Evolutionary conservation across 2,888 invertebrate genomes (phyloP).

Genomic region (Chrysolina oricalcia): DNA sequence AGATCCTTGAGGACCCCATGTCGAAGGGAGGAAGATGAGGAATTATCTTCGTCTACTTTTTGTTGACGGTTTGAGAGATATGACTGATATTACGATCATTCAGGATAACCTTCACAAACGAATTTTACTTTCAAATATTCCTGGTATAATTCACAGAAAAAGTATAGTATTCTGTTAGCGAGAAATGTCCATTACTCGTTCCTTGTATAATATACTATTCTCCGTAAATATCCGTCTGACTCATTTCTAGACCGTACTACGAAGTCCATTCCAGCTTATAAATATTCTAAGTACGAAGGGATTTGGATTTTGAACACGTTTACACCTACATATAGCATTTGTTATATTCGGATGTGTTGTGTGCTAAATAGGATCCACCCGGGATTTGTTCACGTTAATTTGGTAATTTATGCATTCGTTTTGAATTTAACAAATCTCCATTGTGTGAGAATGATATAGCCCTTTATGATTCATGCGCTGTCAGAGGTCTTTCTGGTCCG

Average conservation of each 20-base stretch:
- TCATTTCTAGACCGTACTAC: conserved; percentile 33
- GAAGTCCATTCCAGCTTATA: conserved; percentile 54
- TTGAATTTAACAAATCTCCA: conserved; percentile 34
- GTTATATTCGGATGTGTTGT: conserved; percentile 37
- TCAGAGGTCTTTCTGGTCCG: background rate
- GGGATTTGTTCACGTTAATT: conserved; percentile 42
- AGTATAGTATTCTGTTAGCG: too few species aligned
- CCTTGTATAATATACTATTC: background rate
- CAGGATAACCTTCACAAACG: too few species aligned
- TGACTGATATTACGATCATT: too few species aligned
- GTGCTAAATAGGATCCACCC: conserved; percentile 42
- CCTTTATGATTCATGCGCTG: conserved; percentile 11
- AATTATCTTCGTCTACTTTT: too few species aligned
- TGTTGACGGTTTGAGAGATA: too few species aligned
- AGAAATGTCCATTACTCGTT: too few species aligned
- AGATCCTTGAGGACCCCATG: too few species aligned
- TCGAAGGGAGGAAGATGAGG: too few species aligned
- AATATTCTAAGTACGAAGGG: conserved; percentile 56
- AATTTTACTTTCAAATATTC: too few species aligned
- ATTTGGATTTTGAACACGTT: conserved; percentile 53
- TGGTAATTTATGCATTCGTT: conserved; percentile 46
- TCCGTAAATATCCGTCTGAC: background rate
- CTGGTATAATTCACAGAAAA: too few species aligned
- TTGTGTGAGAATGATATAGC: conserved; percentile 16
- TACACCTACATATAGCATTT: conserved; percentile 48